Evolutionary conservation across 2,113 vertebrate genomes (phyloP).

Genomic region (Telmatochromis sp.): DNA sequence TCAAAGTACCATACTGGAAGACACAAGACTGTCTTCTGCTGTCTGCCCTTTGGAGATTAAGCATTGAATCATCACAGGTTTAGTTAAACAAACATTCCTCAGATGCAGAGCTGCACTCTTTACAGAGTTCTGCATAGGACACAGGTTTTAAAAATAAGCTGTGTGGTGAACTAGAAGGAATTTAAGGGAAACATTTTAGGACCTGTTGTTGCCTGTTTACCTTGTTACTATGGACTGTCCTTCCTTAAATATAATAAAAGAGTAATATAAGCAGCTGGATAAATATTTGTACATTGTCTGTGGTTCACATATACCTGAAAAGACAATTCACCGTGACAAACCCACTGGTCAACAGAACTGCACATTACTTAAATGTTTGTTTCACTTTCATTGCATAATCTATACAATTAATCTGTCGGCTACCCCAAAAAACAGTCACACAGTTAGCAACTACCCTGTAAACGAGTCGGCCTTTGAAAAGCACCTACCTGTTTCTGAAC

Average conservation of each 20-base stretch:
- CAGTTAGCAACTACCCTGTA: background rate
- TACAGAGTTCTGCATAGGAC: background rate
- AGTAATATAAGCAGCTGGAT: background rate
- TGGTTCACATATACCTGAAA: background rate
- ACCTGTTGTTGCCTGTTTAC: background rate
- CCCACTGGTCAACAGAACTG: background rate
- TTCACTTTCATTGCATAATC: background rate
- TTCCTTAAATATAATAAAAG: background rate
- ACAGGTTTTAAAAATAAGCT: background rate
- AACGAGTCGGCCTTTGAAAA: background rate
- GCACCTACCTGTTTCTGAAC: background rate
- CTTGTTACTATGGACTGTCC: background rate
- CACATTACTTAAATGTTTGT: background rate
- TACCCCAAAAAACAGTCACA: background rate
- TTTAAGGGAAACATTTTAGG: background rate
- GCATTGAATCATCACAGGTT: slow-evolving; percentile 4
- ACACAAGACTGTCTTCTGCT: slow-evolving; percentile 7
- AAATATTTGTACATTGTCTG: background rate
- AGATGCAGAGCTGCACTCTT: background rate
- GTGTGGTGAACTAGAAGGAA: background rate
- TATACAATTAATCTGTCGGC: background rate
- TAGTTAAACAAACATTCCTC: slow-evolving; percentile 13
- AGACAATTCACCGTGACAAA: rapidly evolving
- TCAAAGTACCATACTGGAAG: slow-evolving; percentile 1
- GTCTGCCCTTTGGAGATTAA: slow-evolving; percentile 7